Conservation (phyloP, 2,888 invertebrate genomes). For the Vandiemenella viatica region DNA sequence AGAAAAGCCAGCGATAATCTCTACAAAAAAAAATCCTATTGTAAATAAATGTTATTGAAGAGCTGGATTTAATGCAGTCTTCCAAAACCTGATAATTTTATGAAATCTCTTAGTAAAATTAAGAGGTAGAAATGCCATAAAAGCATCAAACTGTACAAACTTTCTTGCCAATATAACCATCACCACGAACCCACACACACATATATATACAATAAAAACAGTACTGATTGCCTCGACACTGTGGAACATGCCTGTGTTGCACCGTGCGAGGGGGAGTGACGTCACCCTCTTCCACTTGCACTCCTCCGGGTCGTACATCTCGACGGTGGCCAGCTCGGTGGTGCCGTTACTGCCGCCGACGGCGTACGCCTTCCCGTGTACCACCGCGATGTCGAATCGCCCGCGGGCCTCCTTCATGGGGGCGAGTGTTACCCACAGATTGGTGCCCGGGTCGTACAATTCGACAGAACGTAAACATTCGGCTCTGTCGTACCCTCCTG, state of each 20-base stretch:
- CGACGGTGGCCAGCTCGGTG: slow-evolving; percentile 58
- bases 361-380: slow-evolving; percentile 54
- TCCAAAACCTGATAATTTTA: too few species aligned
- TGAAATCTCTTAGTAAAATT: background rate
- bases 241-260: slow-evolving; percentile 47
- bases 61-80: too few species aligned
- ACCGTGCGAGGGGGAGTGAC: slow-evolving; percentile 43
- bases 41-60: too few species aligned
- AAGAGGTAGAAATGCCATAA: background rate
- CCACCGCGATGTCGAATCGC: slow-evolving; percentile 58
- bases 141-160: background rate
- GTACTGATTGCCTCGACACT: too few species aligned
- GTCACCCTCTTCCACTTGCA: slow-evolving; percentile 38
- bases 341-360: slow-evolving; percentile 75
- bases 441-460: slow-evolving; percentile 51
- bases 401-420: slow-evolving; percentile 63
- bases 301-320: slow-evolving; percentile 38
- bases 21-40: too few species aligned
- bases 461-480: slow-evolving; percentile 65
- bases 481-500: slow-evolving; percentile 67
- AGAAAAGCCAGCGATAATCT: too few species aligned
- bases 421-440: slow-evolving; percentile 51
- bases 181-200: too few species aligned
- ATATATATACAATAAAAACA: too few species aligned
- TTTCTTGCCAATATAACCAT: too few species aligned